Base-by-base conservation (phyloP, 2,888 invertebrate genomes). In the Epinotia bilunana region DNA sequence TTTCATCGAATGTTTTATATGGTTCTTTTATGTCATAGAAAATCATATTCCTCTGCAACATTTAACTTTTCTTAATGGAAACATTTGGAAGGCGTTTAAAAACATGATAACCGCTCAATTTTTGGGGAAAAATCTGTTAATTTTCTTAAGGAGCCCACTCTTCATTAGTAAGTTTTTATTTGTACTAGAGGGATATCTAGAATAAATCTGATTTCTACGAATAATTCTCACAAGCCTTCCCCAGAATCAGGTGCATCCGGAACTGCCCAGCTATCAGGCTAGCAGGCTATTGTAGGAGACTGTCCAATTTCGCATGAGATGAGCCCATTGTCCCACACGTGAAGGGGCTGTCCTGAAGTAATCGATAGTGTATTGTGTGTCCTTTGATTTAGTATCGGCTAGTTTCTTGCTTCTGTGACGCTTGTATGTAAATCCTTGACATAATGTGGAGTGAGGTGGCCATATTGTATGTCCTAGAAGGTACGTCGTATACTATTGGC, bases 181-280 rank as follows among this genome's bases (percentile, higher is more conserved):
- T 28, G 23, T 28, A 28, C 3, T 28, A 28, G 23, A 28, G 23
- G 1, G 2, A 20, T 28, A 28, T 28, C 23, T 28, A 28, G 23
- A 28, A 28, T 3, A 2, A 28, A 28, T 28, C 23, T 1, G 23
- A 28, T 2, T 28, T 28, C 23, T 43, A 2, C 43, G 2, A 43
- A 43, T 43, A 46, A 13, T 46, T 49, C 39, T 16, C 16, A 49
- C 16, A 49, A 3, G n/a, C 6, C 16, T 53, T 53, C n/a, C 39
- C 39, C 39, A 39, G 39, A 39, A 39, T 12, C 18, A 28, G 43
- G 23, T 68, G 68, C n/a, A 68, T 18, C 78, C 76, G 74, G 77
- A 78, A 78, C 79, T 69, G 58, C 74, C 77, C 74, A 68, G 78
- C 77, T 76, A 79, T 77, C 76, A 79, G 63, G 62, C 39, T 57